Base-by-base conservation (phyloP, 2,113 vertebrate species). In the Neolamprologus modestus region DNA sequence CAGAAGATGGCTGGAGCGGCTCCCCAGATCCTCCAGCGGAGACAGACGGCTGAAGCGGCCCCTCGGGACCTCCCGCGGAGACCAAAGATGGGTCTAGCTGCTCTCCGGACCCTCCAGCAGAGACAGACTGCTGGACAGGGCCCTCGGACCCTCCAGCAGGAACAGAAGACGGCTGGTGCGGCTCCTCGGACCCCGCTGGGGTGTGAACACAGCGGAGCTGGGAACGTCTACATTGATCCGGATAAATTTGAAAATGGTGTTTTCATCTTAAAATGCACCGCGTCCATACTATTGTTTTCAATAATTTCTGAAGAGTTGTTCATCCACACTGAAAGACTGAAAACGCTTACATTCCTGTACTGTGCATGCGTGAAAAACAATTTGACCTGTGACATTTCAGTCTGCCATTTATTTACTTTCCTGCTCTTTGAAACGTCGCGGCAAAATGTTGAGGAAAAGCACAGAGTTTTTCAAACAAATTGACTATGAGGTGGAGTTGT, bases 381-480 rank as follows among this genome's bases (percentile, higher is more conserved):
- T 53, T 53, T n/a, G 50, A 53, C 50, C 50, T n/a, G 50, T 3
- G 9, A 10, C 50, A n/a, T 53, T 53, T 53, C 50, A n/a, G 19
- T 53, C 50, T 53, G 50, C 19, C 50, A n/a, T 53, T 53, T 53
- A n/a, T 53, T 53, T 53, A 53, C 19, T 53, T 53, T 53, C 8
- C 0, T 0, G 50, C 50, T 52, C 50, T 52, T 53, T 53, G 50
- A 52, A 52, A 21, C 21, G 21, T 21, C 21, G 21, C 21, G 21
- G 21, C 21, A 21, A 21, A 16, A 19, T 52, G 17, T 52, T 52
- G 50, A 52, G 8, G 8, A 1, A 52, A 52, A 52, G 50, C 17
- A 52, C 50, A 52, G 50, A 52, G 50, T n/a, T 52, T 0, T 52
- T 52, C 9, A 52, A 52, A 52, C 3, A 0, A 0, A 9, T 0